Evolutionary conservation across 2,113 vertebrate genomes (phyloP).

Genomic region (Ramphastos sulfuratus): DNA sequence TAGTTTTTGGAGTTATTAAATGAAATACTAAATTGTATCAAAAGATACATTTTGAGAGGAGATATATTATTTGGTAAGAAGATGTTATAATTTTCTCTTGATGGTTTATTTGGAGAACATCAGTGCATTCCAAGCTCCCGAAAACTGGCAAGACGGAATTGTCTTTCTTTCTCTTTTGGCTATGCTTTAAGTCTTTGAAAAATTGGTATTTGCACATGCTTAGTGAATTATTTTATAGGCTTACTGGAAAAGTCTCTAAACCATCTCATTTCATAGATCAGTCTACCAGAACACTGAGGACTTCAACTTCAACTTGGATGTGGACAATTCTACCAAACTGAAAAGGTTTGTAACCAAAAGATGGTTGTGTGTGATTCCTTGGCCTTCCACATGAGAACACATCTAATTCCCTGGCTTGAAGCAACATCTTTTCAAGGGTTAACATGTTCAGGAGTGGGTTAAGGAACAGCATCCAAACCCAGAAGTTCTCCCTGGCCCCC

Average conservation of each 20-base stretch:
- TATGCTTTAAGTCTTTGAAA: background rate
- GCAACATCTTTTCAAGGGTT: background rate
- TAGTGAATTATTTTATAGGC: background rate
- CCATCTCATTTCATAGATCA: background rate
- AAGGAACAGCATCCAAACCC: background rate
- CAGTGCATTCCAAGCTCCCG: background rate
- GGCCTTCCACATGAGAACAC: background rate
- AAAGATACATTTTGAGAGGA: background rate
- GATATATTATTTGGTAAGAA: background rate
- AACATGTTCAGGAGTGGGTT: background rate
- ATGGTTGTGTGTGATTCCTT: background rate
- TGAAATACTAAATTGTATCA: background rate
- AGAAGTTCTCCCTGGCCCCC: background rate
- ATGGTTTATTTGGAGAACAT: background rate
- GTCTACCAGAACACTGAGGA: background rate
- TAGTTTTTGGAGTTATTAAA: background rate
- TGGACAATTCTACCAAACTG: background rate
- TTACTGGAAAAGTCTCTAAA: conserved; percentile 26
- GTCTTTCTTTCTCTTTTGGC: background rate
- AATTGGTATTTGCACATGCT: background rate
- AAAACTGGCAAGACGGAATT: background rate
- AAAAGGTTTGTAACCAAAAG: background rate
- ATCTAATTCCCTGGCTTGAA: background rate
- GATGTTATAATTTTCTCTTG: background rate
- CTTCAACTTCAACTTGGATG: background rate